Evolutionary conservation across 2,797 vertebrate genomes (phyloP).

Genomic region (Oophaga sylvatica): DNA sequence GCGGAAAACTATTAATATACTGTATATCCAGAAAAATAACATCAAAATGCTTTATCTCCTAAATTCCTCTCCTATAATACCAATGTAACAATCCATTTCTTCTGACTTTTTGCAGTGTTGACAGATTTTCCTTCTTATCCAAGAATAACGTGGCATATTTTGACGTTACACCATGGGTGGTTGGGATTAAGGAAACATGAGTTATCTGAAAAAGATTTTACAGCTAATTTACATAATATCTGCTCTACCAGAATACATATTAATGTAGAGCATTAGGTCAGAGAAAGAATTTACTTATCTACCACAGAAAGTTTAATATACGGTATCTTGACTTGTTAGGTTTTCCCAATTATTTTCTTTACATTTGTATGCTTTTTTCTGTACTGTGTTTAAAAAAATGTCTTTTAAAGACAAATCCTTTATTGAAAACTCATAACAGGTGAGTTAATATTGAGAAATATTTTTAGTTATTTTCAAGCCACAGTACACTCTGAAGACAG

Average conservation of each 20-base stretch:
- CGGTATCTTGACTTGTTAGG: background rate
- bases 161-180: slow-evolving; percentile 29
- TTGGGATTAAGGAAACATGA: slow-evolving; percentile 11
- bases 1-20: background rate
- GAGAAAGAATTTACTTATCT: slow-evolving; percentile 29
- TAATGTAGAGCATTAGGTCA: background rate
- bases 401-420: background rate
- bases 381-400: background rate
- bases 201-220: slow-evolving; percentile 31
- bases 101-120: background rate
- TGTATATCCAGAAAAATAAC: background rate
- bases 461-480: background rate
- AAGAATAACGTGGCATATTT: slow-evolving; percentile 30
- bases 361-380: background rate
- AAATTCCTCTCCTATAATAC: background rate
- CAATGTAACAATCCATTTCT: slow-evolving; percentile 4
- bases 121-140: slow-evolving; percentile 21
- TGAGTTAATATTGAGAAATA: background rate
- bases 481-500: too few species aligned
- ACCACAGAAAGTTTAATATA: background rate
- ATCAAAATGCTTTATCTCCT: background rate
- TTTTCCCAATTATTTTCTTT: background rate
- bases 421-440: too few species aligned
- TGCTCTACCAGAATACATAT: slow-evolving; percentile 13
- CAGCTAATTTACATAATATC: slow-evolving; percentile 3